Conservation (phyloP, 2,888 invertebrate genomes). For the Pyrrhopygopsis socrates region DNA sequence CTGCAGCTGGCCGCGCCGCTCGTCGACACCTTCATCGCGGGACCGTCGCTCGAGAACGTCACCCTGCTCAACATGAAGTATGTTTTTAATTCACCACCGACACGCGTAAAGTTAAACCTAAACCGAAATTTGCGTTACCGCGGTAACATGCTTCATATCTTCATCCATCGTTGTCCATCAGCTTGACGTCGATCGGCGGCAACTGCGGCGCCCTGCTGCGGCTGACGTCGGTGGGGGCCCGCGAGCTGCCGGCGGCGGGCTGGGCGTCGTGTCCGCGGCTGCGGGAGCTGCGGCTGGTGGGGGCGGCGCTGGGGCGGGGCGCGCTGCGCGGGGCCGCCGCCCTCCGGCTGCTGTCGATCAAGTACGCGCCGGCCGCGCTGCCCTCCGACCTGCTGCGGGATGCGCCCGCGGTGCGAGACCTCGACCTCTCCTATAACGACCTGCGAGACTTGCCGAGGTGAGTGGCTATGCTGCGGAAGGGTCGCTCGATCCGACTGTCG, state of each 20-base stretch:
- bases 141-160: no score
- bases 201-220: slow-evolving; percentile 59
- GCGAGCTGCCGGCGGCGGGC: slow-evolving; percentile 53
- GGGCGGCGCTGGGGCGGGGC: slow-evolving; percentile 31
- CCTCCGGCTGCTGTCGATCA: slow-evolving; percentile 34
- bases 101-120: no score
- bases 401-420: slow-evolving; percentile 52
- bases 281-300: slow-evolving; percentile 49
- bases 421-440: slow-evolving; percentile 68
- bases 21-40: slow-evolving; percentile 54
- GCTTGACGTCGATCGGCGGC: slow-evolving; percentile 33
- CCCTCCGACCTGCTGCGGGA: slow-evolving; percentile 64
- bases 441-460: slow-evolving; percentile 66
- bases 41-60: slow-evolving; percentile 50
- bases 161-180: neutral
- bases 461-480: slow-evolving; percentile 3
- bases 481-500: no score
- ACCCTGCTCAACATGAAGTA: slow-evolving; percentile 32
- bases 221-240: slow-evolving; percentile 33
- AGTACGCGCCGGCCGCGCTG: slow-evolving; percentile 9
- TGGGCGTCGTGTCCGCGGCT: slow-evolving; percentile 26
- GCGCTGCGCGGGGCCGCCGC: slow-evolving; percentile 52
- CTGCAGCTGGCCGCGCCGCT: slow-evolving; percentile 65
- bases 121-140: no score
- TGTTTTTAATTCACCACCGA: no score